Evolutionary conservation across 2,888 invertebrate species (phyloP), one percentile per base, ranked within the genome.

Genomic region (Campaea margaritaria): DNA sequence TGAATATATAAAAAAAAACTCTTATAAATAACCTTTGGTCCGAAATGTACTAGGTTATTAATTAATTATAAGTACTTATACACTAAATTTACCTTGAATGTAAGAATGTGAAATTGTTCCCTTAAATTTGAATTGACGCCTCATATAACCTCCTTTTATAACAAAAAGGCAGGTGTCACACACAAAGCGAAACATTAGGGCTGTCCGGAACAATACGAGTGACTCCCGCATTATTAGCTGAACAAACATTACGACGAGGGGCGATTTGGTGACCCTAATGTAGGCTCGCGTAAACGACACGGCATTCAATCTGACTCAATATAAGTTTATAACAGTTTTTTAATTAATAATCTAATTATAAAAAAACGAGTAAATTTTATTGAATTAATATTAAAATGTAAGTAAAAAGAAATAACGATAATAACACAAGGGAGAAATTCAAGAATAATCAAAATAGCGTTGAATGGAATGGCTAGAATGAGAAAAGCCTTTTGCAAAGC

Each of bases 141-240:
- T 45, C 51, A 48, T 46, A 46, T 61, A 50, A 46, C 9, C 13
- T 14, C 36, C n/a, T 43, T 14, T 39, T 41, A 31, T 27, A 46
- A 64, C 65, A 65, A 73, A 73, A 70, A 71, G 66, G 64, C 74
- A 75, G 73, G 74, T 76, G 76, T 74, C 71, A 65, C 49, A 62
- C 64, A 73, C 66, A 68, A 70, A 68, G 65, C 65, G 57, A 62
- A 64, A 66, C 65, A 67, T 67, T 68, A 76, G 74, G 76, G 73
- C 62, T 46, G 66, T 55, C 62, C 48, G 50, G 63, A 51, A 70
- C 73, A 79, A 76, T 75, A 73, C 69, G 69, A 63, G 59, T 39
- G 46, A 59, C 14, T 48, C 53, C 36, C 36, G 41, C 34, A 58
- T 73, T 75, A 77, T 75, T 79, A 72, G 72, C 71, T 70, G 70